These are phyloP conservation scores for Etheostoma perlongum DNA, from an alignment of 2,797 vertebrate genomes.

Conservation along the genomic window DNA sequence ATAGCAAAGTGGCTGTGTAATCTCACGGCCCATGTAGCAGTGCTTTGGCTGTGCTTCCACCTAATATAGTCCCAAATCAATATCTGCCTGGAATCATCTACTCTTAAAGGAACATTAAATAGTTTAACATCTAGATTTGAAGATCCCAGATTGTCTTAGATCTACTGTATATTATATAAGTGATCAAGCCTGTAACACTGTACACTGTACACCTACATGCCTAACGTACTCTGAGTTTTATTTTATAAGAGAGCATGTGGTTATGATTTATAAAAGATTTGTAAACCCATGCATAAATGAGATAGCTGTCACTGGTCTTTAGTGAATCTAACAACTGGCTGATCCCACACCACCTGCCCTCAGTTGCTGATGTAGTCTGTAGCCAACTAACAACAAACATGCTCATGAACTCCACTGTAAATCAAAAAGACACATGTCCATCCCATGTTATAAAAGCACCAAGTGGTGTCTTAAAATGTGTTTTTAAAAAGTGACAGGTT, in stretches of 20 bases:
- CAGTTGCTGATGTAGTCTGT: conserved; percentile 5
- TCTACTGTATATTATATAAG: neutral
- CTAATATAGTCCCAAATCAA: too few species aligned
- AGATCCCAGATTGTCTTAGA: neutral
- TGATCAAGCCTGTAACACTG: neutral
- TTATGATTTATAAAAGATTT: conserved; percentile 49
- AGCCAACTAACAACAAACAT: neutral
- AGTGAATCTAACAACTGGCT: conserved; percentile 20
- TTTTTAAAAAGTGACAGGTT: neutral
- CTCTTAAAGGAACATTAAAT: neutral
- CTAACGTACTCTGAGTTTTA: conserved; percentile 26
- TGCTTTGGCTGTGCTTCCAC: too few species aligned
- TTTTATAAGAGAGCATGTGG: conserved; percentile 33
- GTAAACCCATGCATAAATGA: conserved; percentile 46
- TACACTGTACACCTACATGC: neutral
- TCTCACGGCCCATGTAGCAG: too few species aligned
- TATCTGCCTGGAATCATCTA: too few species aligned
- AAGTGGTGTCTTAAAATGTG: neutral
- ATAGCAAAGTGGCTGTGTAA: too few species aligned
- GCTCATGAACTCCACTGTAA: neutral
- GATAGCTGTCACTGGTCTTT: conserved; percentile 17
- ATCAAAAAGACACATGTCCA: neutral
- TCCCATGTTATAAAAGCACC: neutral
- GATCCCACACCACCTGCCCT: conserved; percentile 18
- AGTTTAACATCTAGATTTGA: neutral